These are phyloP conservation scores for Uropetala carovei DNA, from an alignment of 2,888 invertebrate genomes.

Conservation along the genomic window DNA sequence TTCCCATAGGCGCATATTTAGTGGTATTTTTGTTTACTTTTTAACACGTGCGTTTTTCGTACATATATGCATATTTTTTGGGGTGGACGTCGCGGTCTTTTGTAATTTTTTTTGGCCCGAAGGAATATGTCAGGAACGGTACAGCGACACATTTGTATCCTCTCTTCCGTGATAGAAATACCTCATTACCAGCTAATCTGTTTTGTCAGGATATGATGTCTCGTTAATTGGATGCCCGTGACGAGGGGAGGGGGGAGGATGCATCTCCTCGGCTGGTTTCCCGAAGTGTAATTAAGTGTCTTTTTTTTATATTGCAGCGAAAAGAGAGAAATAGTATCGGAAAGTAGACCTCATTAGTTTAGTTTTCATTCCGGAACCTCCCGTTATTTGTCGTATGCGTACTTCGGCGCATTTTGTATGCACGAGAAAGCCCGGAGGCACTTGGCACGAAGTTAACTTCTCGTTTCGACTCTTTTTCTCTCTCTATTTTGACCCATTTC, in stretches of 20 bases:
- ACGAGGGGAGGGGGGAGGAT: not conserved
- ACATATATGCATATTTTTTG: no score
- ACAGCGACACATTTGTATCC: no score
- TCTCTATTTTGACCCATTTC: conserved; percentile 12
- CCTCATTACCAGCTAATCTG: not conserved
- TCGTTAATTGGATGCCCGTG: not conserved
- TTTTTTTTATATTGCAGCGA: not conserved
- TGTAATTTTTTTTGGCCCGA: no score
- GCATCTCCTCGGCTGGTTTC: not conserved
- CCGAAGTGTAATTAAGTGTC: not conserved
- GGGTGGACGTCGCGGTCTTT: no score
- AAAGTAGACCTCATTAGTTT: not conserved
- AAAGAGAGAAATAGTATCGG: not conserved
- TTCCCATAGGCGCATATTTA: not conserved
- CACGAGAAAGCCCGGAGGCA: not conserved
- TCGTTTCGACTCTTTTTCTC: not conserved
- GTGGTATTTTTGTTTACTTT: no score
- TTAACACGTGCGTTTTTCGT: no score
- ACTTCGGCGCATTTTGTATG: not conserved
- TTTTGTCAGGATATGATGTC: not conserved
- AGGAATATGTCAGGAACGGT: no score
- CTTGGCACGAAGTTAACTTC: not conserved
- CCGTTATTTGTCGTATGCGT: not conserved
- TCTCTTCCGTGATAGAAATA: not conserved
- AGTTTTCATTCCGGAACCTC: not conserved